phyloP scores from a whole-genome alignment of 2,888 invertebrate species.

The Rhagophthalmus giganteus region DNA sequence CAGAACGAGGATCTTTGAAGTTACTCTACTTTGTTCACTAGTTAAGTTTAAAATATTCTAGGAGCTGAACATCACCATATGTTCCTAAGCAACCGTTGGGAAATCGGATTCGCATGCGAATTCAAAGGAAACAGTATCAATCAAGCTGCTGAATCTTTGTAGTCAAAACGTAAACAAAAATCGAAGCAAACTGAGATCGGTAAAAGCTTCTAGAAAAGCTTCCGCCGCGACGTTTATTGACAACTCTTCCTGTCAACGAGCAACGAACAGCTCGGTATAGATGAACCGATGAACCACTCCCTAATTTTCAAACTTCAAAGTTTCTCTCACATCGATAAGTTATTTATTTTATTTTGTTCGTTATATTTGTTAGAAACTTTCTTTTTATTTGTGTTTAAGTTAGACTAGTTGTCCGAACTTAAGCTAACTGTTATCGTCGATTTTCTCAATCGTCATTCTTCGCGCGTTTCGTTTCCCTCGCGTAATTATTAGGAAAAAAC shows the following conservation, averaged over 20 bases:
- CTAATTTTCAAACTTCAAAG: slow-evolving; percentile 26
- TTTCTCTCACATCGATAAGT: slow-evolving; percentile 28
- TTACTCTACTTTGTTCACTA: slow-evolving; percentile 7
- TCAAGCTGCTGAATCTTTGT: slow-evolving; percentile 21
- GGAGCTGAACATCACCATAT: slow-evolving; percentile 15
- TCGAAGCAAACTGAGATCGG: slow-evolving; percentile 15
- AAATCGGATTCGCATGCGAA: slow-evolving; percentile 24
- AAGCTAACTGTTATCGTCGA: slow-evolving; percentile 6
- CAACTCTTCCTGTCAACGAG: slow-evolving; percentile 28
- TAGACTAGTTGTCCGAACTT: slow-evolving; percentile 11
- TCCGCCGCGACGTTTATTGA: slow-evolving; percentile 26
- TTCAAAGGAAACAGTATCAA: slow-evolving; percentile 20
- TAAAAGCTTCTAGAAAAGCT: slow-evolving; percentile 21
- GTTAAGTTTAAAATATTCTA: slow-evolving; percentile 19
- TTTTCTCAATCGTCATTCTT: slow-evolving; percentile 7
- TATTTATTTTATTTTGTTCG: slow-evolving; percentile 32
- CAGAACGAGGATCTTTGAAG: slow-evolving; percentile 10
- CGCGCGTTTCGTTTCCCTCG: slow-evolving; percentile 3
- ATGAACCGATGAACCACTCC: slow-evolving; percentile 21
- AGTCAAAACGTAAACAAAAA: slow-evolving; percentile 29
- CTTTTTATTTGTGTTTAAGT: slow-evolving; percentile 17
- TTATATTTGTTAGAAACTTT: slow-evolving; percentile 24
- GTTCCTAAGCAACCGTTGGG: slow-evolving; percentile 21
- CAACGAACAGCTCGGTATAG: slow-evolving; percentile 18
- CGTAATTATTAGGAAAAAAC: too few species aligned